phyloP scores from a whole-genome alignment of 2,888 invertebrate genomes.

The Pristionchus japonicus region DNA sequence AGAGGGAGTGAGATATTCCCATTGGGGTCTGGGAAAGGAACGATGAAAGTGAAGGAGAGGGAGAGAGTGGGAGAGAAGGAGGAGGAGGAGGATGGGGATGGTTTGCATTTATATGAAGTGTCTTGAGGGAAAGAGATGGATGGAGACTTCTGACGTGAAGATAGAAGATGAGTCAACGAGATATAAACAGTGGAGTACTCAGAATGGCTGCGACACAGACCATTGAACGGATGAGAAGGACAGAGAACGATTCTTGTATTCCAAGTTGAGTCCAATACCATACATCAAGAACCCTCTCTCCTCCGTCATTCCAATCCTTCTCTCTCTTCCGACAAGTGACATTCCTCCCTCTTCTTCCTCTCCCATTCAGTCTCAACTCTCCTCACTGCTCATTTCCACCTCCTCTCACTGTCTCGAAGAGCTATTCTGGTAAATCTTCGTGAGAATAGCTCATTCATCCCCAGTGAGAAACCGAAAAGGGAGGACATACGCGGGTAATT shows the following conservation, averaged over 20 bases:
- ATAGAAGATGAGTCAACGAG: not conserved
- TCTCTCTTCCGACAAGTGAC: not conserved
- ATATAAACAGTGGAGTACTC: no score
- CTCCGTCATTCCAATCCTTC: not conserved
- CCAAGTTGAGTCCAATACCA: not conserved
- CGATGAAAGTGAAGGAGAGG: not conserved
- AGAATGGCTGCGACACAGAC: no score
- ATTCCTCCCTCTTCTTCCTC: not conserved
- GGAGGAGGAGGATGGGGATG: conserved; percentile 17
- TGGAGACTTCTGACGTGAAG: not conserved
- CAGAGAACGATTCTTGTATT: not conserved
- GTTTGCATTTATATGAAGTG: conserved; percentile 43
- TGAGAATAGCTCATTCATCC: not conserved
- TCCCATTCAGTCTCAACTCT: not conserved
- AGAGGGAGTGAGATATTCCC: conserved; percentile 29
- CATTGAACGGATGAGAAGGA: not conserved
- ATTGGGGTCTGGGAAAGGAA: not conserved
- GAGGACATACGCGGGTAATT: not conserved
- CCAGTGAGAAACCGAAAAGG: not conserved
- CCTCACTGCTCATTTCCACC: not conserved
- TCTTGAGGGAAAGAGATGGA: not conserved
- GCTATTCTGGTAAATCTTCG: not conserved
- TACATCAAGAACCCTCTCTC: not conserved
- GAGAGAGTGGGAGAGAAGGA: not conserved
- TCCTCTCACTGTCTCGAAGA: not conserved